A percentile compares a stretch with the other conserved stretches of the same genome.
These are phyloP conservation scores for Chiloscyllium punctatum DNA, from an alignment of 2,797 vertebrate genomes.

Conservation along the genomic window DNA sequence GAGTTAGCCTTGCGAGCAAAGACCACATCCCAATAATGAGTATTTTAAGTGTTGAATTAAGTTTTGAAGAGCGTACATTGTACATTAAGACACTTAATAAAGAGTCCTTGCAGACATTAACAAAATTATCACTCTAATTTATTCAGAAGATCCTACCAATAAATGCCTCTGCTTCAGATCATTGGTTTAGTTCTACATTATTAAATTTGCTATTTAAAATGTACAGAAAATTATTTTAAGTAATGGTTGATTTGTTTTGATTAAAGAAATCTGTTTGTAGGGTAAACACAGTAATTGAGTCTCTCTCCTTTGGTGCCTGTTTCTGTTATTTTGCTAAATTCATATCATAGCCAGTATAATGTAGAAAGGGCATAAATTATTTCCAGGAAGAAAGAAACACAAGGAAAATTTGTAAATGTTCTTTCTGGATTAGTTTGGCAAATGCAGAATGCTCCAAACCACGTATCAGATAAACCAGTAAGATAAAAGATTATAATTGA, in stretches of 20 bases:
- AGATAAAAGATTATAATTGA: background rate
- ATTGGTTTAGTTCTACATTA: slow-evolving; percentile 7
- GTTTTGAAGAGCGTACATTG: background rate
- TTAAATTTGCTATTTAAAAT: slow-evolving; percentile 20
- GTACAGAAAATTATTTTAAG: background rate
- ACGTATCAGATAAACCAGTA: background rate
- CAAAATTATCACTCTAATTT: background rate
- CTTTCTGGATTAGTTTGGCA: background rate
- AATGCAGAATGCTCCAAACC: background rate
- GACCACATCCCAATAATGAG: background rate
- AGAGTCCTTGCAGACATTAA: background rate
- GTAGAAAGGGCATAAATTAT: background rate
- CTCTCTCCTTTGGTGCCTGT: background rate
- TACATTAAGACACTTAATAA: background rate
- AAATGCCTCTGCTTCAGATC: background rate
- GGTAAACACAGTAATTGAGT: background rate
- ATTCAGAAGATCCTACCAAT: background rate
- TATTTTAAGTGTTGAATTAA: background rate
- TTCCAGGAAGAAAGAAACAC: background rate
- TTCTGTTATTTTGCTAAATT: background rate
- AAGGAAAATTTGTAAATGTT: background rate
- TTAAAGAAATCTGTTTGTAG: slow-evolving; percentile 16
- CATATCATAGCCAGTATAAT: background rate
- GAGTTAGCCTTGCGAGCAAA: background rate
- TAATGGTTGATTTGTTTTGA: background rate